Conservation (phyloP, 2,888 invertebrate genomes). For the Cheilosia pagana region DNA sequence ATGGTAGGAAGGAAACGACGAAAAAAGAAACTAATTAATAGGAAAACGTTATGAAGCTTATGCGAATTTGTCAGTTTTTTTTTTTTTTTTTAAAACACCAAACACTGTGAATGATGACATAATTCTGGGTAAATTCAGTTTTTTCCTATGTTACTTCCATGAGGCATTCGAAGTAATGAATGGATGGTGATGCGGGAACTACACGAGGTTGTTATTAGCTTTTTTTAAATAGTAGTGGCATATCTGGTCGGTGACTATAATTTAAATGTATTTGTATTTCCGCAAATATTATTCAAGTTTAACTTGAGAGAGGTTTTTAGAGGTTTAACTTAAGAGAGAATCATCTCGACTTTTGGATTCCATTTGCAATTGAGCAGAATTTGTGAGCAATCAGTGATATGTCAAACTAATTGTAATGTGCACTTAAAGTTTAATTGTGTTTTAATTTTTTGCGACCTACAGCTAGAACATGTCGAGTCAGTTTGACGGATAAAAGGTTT, state of each 20-base stretch:
- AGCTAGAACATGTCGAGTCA: too few relatives aligned
- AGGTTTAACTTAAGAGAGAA: too few relatives aligned
- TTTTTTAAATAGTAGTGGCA: not conserved
- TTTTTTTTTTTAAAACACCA: not conserved
- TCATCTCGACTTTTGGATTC: too few relatives aligned
- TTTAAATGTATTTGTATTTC: not conserved
- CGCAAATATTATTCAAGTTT: too few relatives aligned
- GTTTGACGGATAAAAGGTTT: too few relatives aligned
- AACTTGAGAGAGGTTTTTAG: too few relatives aligned
- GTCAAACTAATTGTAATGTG: too few relatives aligned
- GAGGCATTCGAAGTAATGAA: constrained; percentile 16
- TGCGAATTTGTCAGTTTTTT: constrained; percentile 39
- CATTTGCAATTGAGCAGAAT: too few relatives aligned
- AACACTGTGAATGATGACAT: constrained; percentile 38
- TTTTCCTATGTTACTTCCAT: not conserved
- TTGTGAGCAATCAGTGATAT: too few relatives aligned
- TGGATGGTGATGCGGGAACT: constrained; percentile 10
- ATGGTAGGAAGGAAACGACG: not conserved
- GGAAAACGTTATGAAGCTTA: constrained; percentile 47
- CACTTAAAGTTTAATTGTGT: too few relatives aligned
- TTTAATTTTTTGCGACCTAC: too few relatives aligned
- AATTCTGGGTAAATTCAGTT: constrained; percentile 22
- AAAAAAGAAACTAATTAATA: constrained; percentile 28
- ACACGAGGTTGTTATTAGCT: constrained; percentile 14
- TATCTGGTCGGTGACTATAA: not conserved